phyloP scores from a whole-genome alignment of 1,140 invertebrate species.

The Octopus sinensis region DNA sequence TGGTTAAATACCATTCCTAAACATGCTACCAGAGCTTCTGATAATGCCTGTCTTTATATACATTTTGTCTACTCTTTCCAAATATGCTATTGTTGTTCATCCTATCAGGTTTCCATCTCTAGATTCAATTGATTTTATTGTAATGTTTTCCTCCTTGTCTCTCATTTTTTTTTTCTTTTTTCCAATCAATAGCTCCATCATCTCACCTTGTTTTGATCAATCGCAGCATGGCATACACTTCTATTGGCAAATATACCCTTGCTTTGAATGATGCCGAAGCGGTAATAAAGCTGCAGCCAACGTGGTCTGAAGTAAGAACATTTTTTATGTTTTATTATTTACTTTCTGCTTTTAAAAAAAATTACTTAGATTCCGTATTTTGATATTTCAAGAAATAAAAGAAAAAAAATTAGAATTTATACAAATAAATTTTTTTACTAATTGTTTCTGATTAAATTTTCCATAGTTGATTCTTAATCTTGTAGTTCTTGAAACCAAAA shows the following conservation, averaged over 20 bases:
- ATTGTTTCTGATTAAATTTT: too few species aligned
- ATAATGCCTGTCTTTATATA: too few species aligned
- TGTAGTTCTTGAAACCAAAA: too few species aligned
- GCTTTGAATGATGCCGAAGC: constrained; percentile 71
- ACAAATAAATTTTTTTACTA: too few species aligned
- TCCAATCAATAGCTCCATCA: constrained; percentile 64
- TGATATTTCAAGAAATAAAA: not conserved
- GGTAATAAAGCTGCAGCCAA: constrained; percentile 66
- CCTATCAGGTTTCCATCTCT: not conserved
- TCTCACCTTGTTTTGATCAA: constrained; percentile 71
- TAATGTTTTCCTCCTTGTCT: not conserved
- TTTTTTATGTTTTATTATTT: not conserved
- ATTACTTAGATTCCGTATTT: not conserved
- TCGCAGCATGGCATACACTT: constrained; percentile 67
- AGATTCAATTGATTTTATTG: not conserved
- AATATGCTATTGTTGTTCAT: too few species aligned
- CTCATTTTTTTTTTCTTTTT: constrained; percentile 1
- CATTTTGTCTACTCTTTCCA: too few species aligned
- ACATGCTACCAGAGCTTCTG: too few species aligned
- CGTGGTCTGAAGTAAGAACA: constrained; percentile 70
- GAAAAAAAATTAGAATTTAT: too few species aligned
- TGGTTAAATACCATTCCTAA: too few species aligned
- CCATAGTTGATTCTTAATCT: too few species aligned
- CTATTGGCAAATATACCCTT: constrained; percentile 66
- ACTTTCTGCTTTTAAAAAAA: not conserved